phyloP scores from a whole-genome alignment of 2,797 vertebrate species.

The Phylloscopus collybita region DNA sequence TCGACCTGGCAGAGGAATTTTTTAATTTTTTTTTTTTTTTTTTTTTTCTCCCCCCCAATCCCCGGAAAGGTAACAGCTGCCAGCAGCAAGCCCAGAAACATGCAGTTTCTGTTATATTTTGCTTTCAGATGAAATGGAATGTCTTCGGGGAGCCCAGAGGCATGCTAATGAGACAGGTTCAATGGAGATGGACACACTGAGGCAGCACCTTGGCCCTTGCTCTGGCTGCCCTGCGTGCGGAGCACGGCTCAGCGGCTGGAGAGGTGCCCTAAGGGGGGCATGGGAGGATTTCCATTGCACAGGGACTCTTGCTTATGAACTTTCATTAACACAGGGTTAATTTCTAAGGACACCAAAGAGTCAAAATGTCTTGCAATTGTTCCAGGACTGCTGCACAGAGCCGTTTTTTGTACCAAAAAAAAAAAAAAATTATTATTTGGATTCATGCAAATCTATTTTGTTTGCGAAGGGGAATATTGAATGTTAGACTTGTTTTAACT shows the following conservation, averaged over 20 bases:
- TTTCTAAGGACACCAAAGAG: conserved; percentile 54
- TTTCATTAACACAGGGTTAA: conserved; percentile 62
- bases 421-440: background rate
- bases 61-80: conserved; percentile 69
- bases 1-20: conserved; percentile 6
- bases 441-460: conserved; percentile 47
- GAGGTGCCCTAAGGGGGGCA: conserved; percentile 36
- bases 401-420: background rate
- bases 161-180: conserved; percentile 65
- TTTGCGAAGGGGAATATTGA: conserved; percentile 60
- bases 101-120: conserved; percentile 72
- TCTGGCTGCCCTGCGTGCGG: conserved; percentile 3
- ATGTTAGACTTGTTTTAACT: conserved; percentile 63
- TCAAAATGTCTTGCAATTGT: conserved; percentile 37
- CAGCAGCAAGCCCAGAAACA: conserved; percentile 71
- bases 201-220: conserved; percentile 56
- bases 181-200: conserved; percentile 53
- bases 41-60: too few species aligned
- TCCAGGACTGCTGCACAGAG: conserved; percentile 16
- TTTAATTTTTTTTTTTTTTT: background rate
- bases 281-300: conserved; percentile 10
- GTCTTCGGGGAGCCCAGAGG: conserved; percentile 45
- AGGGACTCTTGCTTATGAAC: conserved; percentile 53
- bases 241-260: conserved; percentile 9
- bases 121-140: conserved; percentile 53